Evolutionary conservation across 2,888 invertebrate species (phyloP).

Genomic region (Parasteatoda lunata): DNA sequence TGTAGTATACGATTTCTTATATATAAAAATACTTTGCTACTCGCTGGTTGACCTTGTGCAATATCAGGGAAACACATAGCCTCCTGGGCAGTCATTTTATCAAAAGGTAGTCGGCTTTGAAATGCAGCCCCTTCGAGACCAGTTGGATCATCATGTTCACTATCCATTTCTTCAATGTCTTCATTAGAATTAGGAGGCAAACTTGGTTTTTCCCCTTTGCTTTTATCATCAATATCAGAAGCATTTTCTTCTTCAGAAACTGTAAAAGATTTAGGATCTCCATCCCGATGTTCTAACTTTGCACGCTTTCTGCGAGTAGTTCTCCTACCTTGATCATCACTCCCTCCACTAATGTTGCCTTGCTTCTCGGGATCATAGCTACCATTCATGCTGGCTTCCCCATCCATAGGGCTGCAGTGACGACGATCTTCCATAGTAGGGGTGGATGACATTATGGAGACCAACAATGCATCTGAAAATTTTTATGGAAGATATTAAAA

Average conservation of each 20-base stretch:
- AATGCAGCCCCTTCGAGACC: constrained; percentile 73
- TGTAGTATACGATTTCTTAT: constrained; percentile 92
- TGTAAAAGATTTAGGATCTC: constrained; percentile 73
- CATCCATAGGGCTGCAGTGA: constrained; percentile 61
- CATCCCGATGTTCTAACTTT: constrained; percentile 73
- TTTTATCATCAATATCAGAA: constrained; percentile 72
- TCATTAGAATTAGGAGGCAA: constrained; percentile 49
- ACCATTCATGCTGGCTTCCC: constrained; percentile 53
- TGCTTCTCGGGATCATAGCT: constrained; percentile 58
- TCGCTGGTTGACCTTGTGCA: constrained; percentile 85
- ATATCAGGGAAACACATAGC: constrained; percentile 95
- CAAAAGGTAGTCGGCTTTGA: constrained; percentile 91
- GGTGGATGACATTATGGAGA: constrained; percentile 41
- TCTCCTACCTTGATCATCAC: constrained; percentile 64
- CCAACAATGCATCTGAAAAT: too few relatives aligned
- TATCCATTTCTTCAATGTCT: constrained; percentile 75
- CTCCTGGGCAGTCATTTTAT: constrained; percentile 94
- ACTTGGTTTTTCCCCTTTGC: constrained; percentile 65
- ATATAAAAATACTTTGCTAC: constrained; percentile 91
- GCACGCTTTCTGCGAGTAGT: constrained; percentile 59
- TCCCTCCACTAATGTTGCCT: constrained; percentile 46
- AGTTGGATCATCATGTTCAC: constrained; percentile 78
- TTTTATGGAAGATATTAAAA: too few relatives aligned
- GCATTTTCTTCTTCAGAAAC: constrained; percentile 73
- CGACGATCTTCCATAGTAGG: constrained; percentile 57